These are phyloP conservation scores for Cheilosia scutellata DNA, from an alignment of 2,888 invertebrate genomes.

Conservation along the genomic window DNA sequence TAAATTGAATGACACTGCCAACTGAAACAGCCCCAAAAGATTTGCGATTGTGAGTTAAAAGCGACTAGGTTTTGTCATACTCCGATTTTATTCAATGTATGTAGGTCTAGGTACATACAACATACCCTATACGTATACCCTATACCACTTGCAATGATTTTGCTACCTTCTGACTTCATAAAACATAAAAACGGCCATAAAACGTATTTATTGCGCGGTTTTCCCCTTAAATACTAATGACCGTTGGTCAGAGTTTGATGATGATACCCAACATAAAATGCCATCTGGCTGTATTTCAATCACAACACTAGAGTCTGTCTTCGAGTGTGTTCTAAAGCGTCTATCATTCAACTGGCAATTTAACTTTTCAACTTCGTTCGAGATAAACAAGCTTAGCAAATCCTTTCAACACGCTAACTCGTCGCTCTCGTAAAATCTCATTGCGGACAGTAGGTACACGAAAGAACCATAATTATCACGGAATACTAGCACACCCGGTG, in stretches of 20 bases:
- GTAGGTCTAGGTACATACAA: neutral
- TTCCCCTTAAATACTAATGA: conserved; percentile 14
- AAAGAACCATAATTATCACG: neutral
- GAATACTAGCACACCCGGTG: conserved; percentile 4
- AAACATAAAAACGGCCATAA: conserved; percentile 9
- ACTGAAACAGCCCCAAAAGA: no score
- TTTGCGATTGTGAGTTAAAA: no score
- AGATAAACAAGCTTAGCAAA: conserved; percentile 6
- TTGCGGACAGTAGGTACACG: neutral
- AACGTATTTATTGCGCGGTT: conserved; percentile 15
- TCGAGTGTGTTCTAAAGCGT: neutral
- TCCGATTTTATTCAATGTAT: no score
- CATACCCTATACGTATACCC: no score
- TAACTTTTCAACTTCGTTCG: neutral
- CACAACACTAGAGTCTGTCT: neutral
- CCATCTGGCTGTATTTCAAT: conserved; percentile 3
- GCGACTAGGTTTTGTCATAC: no score
- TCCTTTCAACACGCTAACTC: conserved; percentile 2
- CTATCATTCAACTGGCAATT: neutral
- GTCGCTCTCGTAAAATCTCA: conserved; percentile 1
- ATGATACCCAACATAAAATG: conserved; percentile 5
- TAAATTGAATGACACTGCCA: no score
- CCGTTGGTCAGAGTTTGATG: conserved; percentile 12
- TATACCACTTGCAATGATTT: neutral
- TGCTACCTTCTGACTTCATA: neutral